Evolutionary conservation across 2,113 vertebrate species (phyloP), one percentile per base, ranked within the genome.

Genomic region (Salminus brasiliensis): DNA sequence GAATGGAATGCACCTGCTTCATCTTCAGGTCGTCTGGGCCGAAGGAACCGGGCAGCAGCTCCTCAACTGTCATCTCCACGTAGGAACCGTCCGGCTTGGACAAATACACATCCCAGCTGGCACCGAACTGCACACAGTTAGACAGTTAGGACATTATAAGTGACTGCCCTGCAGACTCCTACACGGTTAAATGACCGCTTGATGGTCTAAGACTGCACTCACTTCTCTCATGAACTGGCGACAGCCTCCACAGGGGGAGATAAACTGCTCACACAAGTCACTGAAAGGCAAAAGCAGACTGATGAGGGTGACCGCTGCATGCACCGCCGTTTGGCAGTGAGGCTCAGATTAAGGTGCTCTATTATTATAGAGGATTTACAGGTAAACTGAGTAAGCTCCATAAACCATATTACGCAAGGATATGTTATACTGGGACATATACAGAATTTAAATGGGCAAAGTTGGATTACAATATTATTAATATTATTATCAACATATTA

Each of bases 151-250:
- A 30, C 0, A 27, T 27, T 7, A 23, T 15, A 10, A 70, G 53
- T 45, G 29, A 30, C 5, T 45, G 1, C 13, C 3, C 29, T n/a
- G 1, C 23, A 65, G 3, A 15, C 55, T 62, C 16, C 21, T 30
- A 1, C 7, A 4, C 41, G 8, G 43, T 69, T 30, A 81, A 62
- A 34, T n/a, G 12, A 23, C 13, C 5, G 1, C 29, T 18, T 43
- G 69, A 72, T 1, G 34, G 34, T 43, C 29, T 29, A 7, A 66
- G 15, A 55, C 41, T 15, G 23, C 15, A 59, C 87, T 92, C 89
- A 96, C 97, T 95, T 98, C 97, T 91, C 95, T 94, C 93, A 98
- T 97, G 83, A 99, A 93, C 89, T 99, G 97, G 72, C 97, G 90
- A 91, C 97, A 99, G 83, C 93, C 96, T 0, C 97, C 97, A 0